Evolutionary conservation across 2,888 invertebrate genomes (phyloP), one percentile per base, ranked within the genome.

Genomic region (Branchipolynoe longqiensis): DNA sequence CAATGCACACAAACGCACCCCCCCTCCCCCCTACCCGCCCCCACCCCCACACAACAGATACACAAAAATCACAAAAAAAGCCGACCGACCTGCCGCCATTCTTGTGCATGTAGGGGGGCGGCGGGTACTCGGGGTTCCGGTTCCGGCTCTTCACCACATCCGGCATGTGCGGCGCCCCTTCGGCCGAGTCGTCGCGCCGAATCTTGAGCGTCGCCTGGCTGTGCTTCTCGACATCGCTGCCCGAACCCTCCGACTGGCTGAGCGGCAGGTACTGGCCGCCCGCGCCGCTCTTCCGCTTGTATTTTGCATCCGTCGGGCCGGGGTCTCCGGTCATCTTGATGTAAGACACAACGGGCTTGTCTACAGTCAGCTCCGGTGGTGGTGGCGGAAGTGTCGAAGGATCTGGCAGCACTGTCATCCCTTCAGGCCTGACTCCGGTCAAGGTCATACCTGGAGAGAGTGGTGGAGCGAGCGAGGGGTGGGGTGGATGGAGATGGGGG

Each of bases 281-380:
- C 25, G 78, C 78, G n/a, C n/a, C n/a, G 78, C 78, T 78, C 40
- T 69, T 74, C 40, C 69, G 48, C 31, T 73, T 82, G 41, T 58
- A 54, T 36, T 85, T 84, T 78, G 78, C 78, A 78, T 78, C 78
- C 78, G 78, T 54, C 69, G 41, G 64, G 54, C 54, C 41, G 36
- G 41, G 40, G 48, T 84, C 84, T 12, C 69, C 84, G 38, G 88
- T 87, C 78, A 88, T 84, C 54, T 87, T 89, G 85, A 89, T 87
- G 86, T 89, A 89, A n/a, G 89, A 89, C 54, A 88, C 87, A 38
- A 87, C 85, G 1, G 88, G 86, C 59, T 88, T 86, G 25, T 83
- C 86, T 48, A 41, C 69, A 28, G 69, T 69, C 48, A 59, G 59
- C 48, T 69, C 84, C 56, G 56, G 56, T 18, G 82, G 82, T 58